Base-by-base conservation (phyloP, 2,888 invertebrate genomes). In the Xylophagus ater region DNA sequence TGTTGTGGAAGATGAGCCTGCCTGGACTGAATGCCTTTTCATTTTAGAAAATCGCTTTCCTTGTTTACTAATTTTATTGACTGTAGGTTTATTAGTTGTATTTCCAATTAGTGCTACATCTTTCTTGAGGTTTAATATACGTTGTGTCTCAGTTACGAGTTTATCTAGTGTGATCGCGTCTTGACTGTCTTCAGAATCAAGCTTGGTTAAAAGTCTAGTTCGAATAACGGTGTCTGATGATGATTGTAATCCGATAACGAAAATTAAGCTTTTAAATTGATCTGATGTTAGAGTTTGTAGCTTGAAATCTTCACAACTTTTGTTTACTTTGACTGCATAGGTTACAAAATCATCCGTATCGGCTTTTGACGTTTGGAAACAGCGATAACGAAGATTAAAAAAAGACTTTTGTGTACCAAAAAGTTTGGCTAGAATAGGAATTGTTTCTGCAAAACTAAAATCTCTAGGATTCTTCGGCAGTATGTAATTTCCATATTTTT, bases 331-430 rank as follows among this genome's bases (percentile, higher is more conserved):
- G 2, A 18, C 33, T n/a, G 45, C 40, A 26, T 43, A 45, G 29
- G 41, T 37, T 4, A 46, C 34, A 14, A 45, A 47, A 29, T 49
- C 44, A 14, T 12, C 37, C 6, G 28, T 7, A 19, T 39, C 8
- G 2, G 40, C 37, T 38, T 46, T 47, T 34, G 37, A 35, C 18
- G 37, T 3, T 29, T 47, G 40, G 19, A 49, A 37, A 25, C 46
- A 50, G 7, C 45, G 42, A 18, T 37, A 45, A 20, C 46, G 26
- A 7, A 37, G 24, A 12, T 44, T 43, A 12, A 46, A 47, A 19
- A 42, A 37, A 6, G 47, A 48, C 37, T 35, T 40, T 40, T 48
- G 39, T 6, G 25, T 19, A 2, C 46, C 44, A 31, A 50, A 49
- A 12, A 48, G 15, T 5, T 28, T 28, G 4, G 31, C 43, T 3